Conservation (phyloP, 2,888 invertebrate species). For the Blastobasis adustella region DNA sequence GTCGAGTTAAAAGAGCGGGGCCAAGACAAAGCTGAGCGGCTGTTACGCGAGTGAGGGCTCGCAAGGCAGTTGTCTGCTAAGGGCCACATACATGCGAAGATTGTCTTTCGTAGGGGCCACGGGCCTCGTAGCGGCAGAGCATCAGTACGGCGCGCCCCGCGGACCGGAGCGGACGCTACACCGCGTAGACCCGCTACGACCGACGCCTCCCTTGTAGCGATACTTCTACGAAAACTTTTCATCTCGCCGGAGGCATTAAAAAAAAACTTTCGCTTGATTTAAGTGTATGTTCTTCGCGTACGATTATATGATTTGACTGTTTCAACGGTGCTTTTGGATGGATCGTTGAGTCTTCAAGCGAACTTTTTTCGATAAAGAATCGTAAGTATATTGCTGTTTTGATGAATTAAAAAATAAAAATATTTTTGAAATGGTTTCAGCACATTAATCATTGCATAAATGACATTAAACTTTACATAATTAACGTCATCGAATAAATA, state of each 20-base stretch:
- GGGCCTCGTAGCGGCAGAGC: slow-evolving; percentile 13
- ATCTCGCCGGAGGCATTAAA: background rate
- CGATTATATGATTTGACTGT: background rate
- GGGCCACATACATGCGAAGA: slow-evolving; percentile 57
- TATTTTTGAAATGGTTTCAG: too few relatives aligned
- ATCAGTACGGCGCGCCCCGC: slow-evolving; percentile 59
- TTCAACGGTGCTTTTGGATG: slow-evolving; percentile 11
- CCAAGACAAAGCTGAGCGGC: slow-evolving; percentile 53
- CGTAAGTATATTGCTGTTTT: slow-evolving; percentile 34
- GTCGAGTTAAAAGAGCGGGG: slow-evolving; percentile 34
- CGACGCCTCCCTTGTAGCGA: slow-evolving; percentile 28
- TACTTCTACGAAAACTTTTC: slow-evolving; percentile 35
- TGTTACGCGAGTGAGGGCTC: slow-evolving; percentile 60
- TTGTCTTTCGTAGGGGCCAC: slow-evolving; percentile 63
- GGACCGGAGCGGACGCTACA: slow-evolving; percentile 54
- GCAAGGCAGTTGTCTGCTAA: slow-evolving; percentile 55
- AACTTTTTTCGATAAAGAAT: slow-evolving; percentile 33
- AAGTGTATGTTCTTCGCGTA: background rate
- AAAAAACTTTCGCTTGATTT: background rate
- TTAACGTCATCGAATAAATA: too few relatives aligned
- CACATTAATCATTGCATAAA: too few relatives aligned
- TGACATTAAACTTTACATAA: too few relatives aligned
- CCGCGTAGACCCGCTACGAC: slow-evolving; percentile 32
- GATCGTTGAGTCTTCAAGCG: slow-evolving; percentile 24
- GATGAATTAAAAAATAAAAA: too few relatives aligned